Percentiles rank a stretch among this genome's conserved stretches.
phyloP scores from a whole-genome alignment of 2,888 invertebrate genomes.

The Chesias legatella region DNA sequence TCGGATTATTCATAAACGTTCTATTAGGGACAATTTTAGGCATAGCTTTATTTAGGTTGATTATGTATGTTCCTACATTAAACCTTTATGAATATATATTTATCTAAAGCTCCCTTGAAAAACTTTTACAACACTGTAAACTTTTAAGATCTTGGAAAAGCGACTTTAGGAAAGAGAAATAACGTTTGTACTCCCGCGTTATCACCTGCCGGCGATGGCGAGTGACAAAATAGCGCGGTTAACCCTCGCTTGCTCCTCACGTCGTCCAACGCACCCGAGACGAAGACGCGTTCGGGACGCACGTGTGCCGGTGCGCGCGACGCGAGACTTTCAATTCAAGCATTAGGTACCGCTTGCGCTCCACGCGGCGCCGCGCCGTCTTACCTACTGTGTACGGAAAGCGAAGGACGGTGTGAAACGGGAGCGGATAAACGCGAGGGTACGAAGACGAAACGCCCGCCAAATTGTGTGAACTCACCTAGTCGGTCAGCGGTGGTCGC shows the following conservation, averaged over 20 bases:
- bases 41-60: too few species aligned
- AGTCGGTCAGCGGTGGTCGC: conserved; percentile 72
- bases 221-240: conserved; percentile 60
- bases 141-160: conserved; percentile 23
- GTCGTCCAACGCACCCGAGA: conserved; percentile 40
- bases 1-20: too few species aligned
- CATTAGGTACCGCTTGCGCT: conserved; percentile 49
- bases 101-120: conserved; percentile 35
- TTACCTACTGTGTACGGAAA: conserved; percentile 36
- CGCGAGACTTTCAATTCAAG: too few species aligned
- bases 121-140: conserved; percentile 46
- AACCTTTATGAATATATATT: background rate
- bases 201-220: conserved; percentile 47
- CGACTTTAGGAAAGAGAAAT: conserved; percentile 37
- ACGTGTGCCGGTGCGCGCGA: too few species aligned
- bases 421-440: conserved; percentile 66
- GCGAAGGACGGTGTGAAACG: conserved; percentile 67
- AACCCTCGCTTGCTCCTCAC: conserved; percentile 51
- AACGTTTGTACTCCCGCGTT: conserved; percentile 44
- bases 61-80: too few species aligned
- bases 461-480: conserved; percentile 68
- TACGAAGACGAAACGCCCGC: conserved; percentile 62
- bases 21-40: too few species aligned
- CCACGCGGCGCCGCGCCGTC: conserved; percentile 46
- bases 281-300: conserved; percentile 33